Evolutionary conservation across 2,888 invertebrate genomes (phyloP).

Genomic region (Arrhopalites spinosus): DNA sequence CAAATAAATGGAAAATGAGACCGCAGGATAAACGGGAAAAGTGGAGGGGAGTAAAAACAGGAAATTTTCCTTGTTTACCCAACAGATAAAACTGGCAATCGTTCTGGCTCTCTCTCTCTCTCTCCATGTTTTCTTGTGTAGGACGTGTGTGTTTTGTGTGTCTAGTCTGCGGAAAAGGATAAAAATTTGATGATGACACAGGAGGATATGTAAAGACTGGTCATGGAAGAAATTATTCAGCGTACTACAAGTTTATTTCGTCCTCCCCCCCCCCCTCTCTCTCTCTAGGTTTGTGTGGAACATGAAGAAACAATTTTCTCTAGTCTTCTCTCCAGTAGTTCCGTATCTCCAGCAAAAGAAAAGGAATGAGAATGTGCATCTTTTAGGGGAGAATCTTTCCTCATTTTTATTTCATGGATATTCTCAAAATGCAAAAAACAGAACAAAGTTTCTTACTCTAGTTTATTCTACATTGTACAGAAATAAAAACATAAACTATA

Average conservation of each 20-base stretch:
- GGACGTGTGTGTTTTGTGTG: not conserved
- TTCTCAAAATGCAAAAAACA: no score
- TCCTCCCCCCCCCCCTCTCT: not conserved
- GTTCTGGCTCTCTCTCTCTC: slow-evolving; percentile 11
- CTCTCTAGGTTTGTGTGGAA: not conserved
- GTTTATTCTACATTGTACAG: no score
- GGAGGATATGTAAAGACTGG: not conserved
- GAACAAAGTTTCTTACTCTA: no score
- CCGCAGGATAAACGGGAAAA: not conserved
- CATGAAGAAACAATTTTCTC: not conserved
- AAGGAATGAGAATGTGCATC: not conserved
- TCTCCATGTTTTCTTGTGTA: not conserved
- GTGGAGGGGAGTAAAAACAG: not conserved
- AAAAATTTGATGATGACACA: slow-evolving; percentile 27
- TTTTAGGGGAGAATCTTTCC: not conserved
- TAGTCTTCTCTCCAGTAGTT: not conserved
- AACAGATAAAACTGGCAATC: slow-evolving; percentile 27
- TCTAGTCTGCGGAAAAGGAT: slow-evolving; percentile 16
- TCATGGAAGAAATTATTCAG: slow-evolving; percentile 7
- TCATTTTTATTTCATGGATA: not conserved
- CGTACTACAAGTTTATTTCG: not conserved
- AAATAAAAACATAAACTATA: no score
- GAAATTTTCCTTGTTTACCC: not conserved
- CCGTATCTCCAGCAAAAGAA: not conserved
- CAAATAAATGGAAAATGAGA: not conserved